Evolutionary conservation across 2,113 vertebrate species (phyloP).

Genomic region (Sylvietta virens): DNA sequence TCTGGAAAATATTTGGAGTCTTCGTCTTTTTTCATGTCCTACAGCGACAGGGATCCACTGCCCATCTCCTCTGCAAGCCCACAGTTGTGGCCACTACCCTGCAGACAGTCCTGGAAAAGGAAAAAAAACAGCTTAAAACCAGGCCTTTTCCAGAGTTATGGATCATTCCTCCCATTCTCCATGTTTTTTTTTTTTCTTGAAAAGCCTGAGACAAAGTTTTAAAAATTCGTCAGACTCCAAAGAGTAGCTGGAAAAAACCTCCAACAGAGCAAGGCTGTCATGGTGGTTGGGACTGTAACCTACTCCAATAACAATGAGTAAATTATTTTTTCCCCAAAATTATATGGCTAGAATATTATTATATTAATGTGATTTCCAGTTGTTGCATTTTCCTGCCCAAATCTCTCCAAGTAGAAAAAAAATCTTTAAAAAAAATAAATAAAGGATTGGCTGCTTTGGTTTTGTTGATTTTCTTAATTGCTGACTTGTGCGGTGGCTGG

Average conservation of each 20-base stretch:
- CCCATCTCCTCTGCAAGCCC: not conserved
- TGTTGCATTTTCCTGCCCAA: not conserved
- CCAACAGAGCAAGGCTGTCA: not conserved
- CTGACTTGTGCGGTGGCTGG: not conserved
- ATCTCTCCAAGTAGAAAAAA: not conserved
- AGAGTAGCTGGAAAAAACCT: rapidly evolving
- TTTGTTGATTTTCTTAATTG: not conserved
- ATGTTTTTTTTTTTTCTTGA: not conserved
- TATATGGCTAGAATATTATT: not conserved
- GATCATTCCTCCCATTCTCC: too few species aligned
- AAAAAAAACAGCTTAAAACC: not conserved
- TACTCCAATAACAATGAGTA: not conserved
- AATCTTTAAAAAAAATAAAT: too few species aligned
- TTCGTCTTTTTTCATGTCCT: too few species aligned
- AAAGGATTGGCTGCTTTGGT: not conserved
- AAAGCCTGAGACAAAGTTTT: not conserved
- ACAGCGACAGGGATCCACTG: not conserved
- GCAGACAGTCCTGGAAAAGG: not conserved
- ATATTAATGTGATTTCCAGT: not conserved
- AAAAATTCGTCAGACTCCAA: not conserved
- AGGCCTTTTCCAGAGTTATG: rapidly evolving
- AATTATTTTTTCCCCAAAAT: not conserved
- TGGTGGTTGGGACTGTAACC: not conserved
- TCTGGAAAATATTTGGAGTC: too few species aligned
- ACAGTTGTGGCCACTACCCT: rapidly evolving